A percentile compares a stretch with the other conserved stretches of the same genome.
phyloP scores from a whole-genome alignment of 2,113 vertebrate genomes.

The Dolichallabes microphthalmus region DNA sequence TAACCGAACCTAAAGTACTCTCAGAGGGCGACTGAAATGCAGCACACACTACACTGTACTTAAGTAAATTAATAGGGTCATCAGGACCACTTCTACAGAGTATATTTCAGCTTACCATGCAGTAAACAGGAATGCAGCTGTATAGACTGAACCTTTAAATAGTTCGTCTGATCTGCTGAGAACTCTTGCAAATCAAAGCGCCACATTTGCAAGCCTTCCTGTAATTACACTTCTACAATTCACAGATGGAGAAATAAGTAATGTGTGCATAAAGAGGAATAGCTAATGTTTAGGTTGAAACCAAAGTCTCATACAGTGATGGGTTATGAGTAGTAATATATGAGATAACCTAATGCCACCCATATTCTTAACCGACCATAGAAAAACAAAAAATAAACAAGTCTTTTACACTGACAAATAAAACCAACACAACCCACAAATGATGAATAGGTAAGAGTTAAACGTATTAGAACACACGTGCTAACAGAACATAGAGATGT shows the following conservation, averaged over 20 bases:
- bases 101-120: not conserved
- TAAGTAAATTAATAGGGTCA: slow-evolving; percentile 11
- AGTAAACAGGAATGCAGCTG: slow-evolving; percentile 34
- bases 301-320: not conserved
- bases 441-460: not conserved
- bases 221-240: slow-evolving; percentile 48
- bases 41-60: not conserved
- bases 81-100: slow-evolving; percentile 15
- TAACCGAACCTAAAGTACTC: slow-evolving; percentile 12
- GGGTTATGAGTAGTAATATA: not conserved
- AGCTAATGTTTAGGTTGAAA: too few species aligned
- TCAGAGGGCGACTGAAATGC: slow-evolving; percentile 1
- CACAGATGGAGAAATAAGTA: slow-evolving; percentile 37
- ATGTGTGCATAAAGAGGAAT: not conserved
- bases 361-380: not conserved
- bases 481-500: too few species aligned
- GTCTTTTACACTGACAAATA: not conserved
- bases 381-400: too few species aligned
- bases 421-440: not conserved
- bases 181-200: slow-evolving; percentile 67
- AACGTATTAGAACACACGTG: not conserved
- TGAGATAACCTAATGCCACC: not conserved
- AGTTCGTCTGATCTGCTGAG: slow-evolving; percentile 44
- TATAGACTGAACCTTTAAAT: slow-evolving; percentile 11
- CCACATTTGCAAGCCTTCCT: slow-evolving; percentile 62